Base-by-base conservation (phyloP, 2,888 invertebrate genomes). In the Baronia brevicornis region DNA sequence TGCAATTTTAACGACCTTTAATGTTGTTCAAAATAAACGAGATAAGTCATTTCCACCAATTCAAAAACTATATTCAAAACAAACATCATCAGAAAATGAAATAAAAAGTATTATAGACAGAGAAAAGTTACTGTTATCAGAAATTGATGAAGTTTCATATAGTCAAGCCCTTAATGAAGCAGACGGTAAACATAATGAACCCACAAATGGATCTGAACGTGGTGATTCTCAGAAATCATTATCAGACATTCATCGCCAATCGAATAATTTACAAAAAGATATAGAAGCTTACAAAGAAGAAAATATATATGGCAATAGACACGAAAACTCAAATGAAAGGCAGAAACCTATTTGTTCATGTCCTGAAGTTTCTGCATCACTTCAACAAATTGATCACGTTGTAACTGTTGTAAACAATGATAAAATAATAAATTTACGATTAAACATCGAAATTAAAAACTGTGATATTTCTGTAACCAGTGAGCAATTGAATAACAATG, bases 391-490 rank as follows among this genome's bases (percentile, higher is more conserved):
- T 10, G 22, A 26, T 25, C 24, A 35, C 15, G 25, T 25, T 9
- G 27, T 35, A 3, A 15, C 29, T 5, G 9, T 35, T 21, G 10
- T 25, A 28, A 35, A 29, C 21, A 21, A 35, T 12, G 29, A 35
- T 4, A 35, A 29, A 35, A 11, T 29, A 15, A 8, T 35, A 9
- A 35, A 29, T n/a, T 12, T 35, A 6, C 33, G 35, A 8, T 12
- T 38, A 5, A 34, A 35, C 24, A 27, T 35, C 17, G 34, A 38
- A 34, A 27, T 38, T 28, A 20, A 19, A 20, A 28, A 38, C 11
- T 28, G 34, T 20, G 25, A 15, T 14, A 8, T 30, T 11, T 20
- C 24, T 12, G 5, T 25, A 21, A 36, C 20, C 6, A 32, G 10
- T n/a, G 22, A 22, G n/a, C 23, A 39, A 27, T 3, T 9, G 5